phyloP scores from a whole-genome alignment of 2,888 invertebrate species.

The Isotomurus palustris region DNA sequence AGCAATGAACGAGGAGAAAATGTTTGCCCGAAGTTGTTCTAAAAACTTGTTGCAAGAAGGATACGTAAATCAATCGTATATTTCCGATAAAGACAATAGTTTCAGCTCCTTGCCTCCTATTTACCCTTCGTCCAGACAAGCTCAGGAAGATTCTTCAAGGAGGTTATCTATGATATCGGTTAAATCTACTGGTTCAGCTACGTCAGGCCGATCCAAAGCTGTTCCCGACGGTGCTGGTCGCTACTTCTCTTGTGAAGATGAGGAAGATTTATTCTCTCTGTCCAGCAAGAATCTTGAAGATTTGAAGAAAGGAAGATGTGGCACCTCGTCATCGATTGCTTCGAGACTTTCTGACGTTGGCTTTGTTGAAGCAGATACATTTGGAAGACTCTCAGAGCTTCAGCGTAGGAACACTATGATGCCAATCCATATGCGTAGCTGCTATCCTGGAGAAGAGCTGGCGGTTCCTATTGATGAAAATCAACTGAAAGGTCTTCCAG shows the following conservation, averaged over 20 bases:
- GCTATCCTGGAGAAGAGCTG: conserved; percentile 77
- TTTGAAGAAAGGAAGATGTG: conserved; percentile 56
- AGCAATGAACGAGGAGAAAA: background rate
- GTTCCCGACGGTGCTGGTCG: conserved; percentile 46
- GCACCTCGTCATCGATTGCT: conserved; percentile 6
- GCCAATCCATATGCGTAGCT: conserved; percentile 78
- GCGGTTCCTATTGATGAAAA: conserved; percentile 49
- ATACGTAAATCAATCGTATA: background rate
- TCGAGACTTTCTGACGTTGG: conserved; percentile 23
- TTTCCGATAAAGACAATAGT: background rate
- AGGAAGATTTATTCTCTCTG: conserved; percentile 74
- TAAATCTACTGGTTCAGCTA: conserved; percentile 32
- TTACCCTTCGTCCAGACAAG: background rate
- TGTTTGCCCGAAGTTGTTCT: no score
- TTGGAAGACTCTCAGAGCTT: conserved; percentile 61
- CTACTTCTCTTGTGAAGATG: conserved; percentile 72
- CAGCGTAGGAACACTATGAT: conserved; percentile 74
- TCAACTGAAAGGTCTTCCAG: conserved; percentile 14
- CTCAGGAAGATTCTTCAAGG: no score
- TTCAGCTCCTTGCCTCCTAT: background rate
- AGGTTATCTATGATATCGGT: conserved; percentile 26
- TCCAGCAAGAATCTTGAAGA: conserved; percentile 69
- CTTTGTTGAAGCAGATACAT: conserved; percentile 45
- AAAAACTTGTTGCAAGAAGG: no score
- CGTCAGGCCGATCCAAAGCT: conserved; percentile 33